Base-by-base conservation (phyloP, 2,888 invertebrate species). In the Amphipoea oculea region DNA sequence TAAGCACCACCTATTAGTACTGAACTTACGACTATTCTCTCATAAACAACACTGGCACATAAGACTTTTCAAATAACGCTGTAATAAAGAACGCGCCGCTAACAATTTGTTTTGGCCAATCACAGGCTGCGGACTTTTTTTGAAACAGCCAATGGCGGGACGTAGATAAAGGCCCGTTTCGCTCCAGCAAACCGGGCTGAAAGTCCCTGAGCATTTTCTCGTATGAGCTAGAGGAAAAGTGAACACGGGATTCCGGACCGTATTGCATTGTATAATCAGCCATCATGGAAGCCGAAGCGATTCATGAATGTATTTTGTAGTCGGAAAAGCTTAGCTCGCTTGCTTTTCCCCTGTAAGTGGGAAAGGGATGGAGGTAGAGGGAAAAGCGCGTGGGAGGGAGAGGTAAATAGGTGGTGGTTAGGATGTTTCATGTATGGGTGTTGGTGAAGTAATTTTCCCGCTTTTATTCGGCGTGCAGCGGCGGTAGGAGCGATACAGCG, bases 31-130 rank as follows among this genome's bases (percentile, higher is more conserved):
- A 83, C 93, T 72, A 91, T 94, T 91, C 90, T 65, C 54, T 73
- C 74, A 70, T 45, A 74, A 81, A 72, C 81, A n/a, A 65, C 76
- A 69, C 65, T 82, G 91, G 91, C 94, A 88, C 91, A 92, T 95
- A 94, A 82, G 94, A 87, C 94, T 85, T 95, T 96, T 94, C 84
- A 83, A 93, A 94, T 95, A 94, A 93, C 90, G 91, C 76, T 76
- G 86, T 90, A 91, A 94, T 95, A 95, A 95, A 96, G 94, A 95
- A 94, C 94, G 91, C 92, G 91, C 95, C 96, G 95, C 95, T 93
- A 94, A 95, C 97, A 97, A 97, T 97, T 97, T 97, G 96, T 96
- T 96, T 95, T 93, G 92, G 93, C 97, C 97, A 97, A 97, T 97
- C 95, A 94, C 95, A 93, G 90, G 94, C 94, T 92, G 92, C 93